Conservation (phyloP, 2,888 invertebrate species). For the Matsumyia berberina region DNA sequence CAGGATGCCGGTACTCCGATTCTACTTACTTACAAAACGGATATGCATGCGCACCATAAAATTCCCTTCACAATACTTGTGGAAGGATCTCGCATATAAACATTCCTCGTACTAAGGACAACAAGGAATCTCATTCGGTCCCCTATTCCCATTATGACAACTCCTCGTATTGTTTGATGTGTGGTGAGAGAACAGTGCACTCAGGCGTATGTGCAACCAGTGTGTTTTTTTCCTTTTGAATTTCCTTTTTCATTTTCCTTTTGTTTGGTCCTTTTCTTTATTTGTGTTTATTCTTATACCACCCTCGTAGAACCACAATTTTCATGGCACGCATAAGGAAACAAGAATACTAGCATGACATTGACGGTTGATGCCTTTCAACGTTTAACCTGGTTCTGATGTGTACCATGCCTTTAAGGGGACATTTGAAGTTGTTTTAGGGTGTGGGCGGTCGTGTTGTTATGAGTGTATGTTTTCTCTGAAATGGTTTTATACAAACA, state of each 20-base stretch:
- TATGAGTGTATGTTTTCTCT: slow-evolving; percentile 13
- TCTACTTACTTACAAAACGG: background rate
- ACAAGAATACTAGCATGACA: slow-evolving; percentile 61
- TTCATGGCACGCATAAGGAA: slow-evolving; percentile 50
- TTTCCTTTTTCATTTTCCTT: slow-evolving; percentile 33
- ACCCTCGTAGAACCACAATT: slow-evolving; percentile 30
- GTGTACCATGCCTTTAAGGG: slow-evolving; percentile 46
- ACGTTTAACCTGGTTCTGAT: slow-evolving; percentile 63
- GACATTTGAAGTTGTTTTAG: slow-evolving; percentile 33
- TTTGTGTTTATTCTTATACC: slow-evolving; percentile 32
- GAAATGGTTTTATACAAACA: slow-evolving; percentile 51
- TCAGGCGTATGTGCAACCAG: slow-evolving; percentile 50
- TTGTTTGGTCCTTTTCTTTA: slow-evolving; percentile 41
- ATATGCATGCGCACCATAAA: slow-evolving; percentile 15
- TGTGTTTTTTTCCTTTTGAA: slow-evolving; percentile 31
- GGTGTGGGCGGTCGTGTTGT: slow-evolving; percentile 22
- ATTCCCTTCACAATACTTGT: slow-evolving; percentile 4
- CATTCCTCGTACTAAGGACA: slow-evolving; percentile 11
- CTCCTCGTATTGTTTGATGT: slow-evolving; percentile 21
- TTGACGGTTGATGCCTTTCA: slow-evolving; percentile 64
- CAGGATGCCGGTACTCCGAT: slow-evolving; percentile 8
- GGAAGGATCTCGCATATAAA: background rate
- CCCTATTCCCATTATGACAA: slow-evolving; percentile 42
- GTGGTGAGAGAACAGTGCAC: slow-evolving; percentile 32
- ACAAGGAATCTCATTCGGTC: slow-evolving; percentile 28